phyloP scores from a whole-genome alignment of 2,797 vertebrate species.

The Rhodeus uyekii region DNA sequence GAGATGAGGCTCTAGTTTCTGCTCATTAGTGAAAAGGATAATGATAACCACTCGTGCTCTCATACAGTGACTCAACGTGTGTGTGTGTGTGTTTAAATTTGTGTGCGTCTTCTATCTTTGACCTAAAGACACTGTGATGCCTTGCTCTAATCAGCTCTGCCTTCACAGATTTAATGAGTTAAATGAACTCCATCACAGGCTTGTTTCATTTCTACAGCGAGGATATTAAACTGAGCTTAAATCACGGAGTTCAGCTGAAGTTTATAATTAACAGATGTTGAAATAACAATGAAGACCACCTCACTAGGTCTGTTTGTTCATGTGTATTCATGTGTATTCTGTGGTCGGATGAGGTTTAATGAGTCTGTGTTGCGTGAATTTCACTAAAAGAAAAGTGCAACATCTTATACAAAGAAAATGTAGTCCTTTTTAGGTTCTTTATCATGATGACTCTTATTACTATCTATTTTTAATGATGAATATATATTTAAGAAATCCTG shows the following conservation, averaged over 20 bases:
- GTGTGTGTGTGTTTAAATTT: constrained; percentile 34
- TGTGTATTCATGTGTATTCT: background rate
- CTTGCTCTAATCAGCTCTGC: constrained; percentile 29
- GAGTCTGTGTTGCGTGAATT: background rate
- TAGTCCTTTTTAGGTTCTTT: background rate
- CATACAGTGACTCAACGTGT: constrained; percentile 50
- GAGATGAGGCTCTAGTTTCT: constrained; percentile 42
- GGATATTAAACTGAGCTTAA: background rate
- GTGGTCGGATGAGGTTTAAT: no score
- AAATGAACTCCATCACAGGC: background rate
- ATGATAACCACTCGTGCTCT: constrained; percentile 36
- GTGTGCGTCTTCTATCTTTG: constrained; percentile 18
- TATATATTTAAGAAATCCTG: background rate
- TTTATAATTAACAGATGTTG: background rate
- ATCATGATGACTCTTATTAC: background rate
- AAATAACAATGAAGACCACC: background rate
- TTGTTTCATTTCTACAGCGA: background rate
- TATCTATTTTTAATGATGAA: background rate
- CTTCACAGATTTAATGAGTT: constrained; percentile 27
- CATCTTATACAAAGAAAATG: background rate
- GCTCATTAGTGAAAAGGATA: constrained; percentile 52
- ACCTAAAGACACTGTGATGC: constrained; percentile 20
- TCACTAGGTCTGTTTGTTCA: background rate
- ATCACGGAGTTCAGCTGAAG: constrained; percentile 14
- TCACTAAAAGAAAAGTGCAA: background rate